Percentiles rank a stretch among this genome's conserved stretches.
Evolutionary conservation across 2,888 invertebrate species (phyloP).

Genomic region (Acrobasis suavella): DNA sequence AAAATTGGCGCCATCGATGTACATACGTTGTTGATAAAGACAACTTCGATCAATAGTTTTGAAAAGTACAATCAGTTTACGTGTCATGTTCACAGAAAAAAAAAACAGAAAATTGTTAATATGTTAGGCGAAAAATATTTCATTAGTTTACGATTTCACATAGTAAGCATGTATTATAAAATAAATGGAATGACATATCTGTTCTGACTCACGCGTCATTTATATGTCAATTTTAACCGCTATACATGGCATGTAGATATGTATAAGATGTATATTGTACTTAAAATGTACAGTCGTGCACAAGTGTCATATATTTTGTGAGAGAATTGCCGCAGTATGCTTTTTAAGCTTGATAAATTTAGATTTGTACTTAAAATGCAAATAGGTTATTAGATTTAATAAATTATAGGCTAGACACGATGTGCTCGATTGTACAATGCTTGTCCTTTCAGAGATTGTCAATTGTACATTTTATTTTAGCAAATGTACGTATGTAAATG

Average conservation of each 20-base stretch:
- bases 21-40: slow-evolving; percentile 39
- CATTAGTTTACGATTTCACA: slow-evolving; percentile 31
- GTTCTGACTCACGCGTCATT: slow-evolving; percentile 42
- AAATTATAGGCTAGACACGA: slow-evolving; percentile 37
- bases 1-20: slow-evolving; percentile 31
- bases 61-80: slow-evolving; percentile 57
- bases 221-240: slow-evolving; percentile 52
- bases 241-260: slow-evolving; percentile 43
- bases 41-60: slow-evolving; percentile 47
- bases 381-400: slow-evolving; percentile 37
- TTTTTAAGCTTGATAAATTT: slow-evolving; percentile 58
- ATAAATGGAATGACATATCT: slow-evolving; percentile 62
- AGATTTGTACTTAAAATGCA: slow-evolving; percentile 57
- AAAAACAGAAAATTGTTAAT: slow-evolving; percentile 37
- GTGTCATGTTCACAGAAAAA: slow-evolving; percentile 47
- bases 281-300: slow-evolving; percentile 59
- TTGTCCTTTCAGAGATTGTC: slow-evolving; percentile 53
- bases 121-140: slow-evolving; percentile 33
- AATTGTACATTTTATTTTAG: slow-evolving; percentile 44
- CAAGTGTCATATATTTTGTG: slow-evolving; percentile 61
- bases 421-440: slow-evolving; percentile 62
- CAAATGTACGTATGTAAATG: slow-evolving; percentile 34
- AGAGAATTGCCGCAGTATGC: slow-evolving; percentile 45
- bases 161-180: slow-evolving; percentile 33
- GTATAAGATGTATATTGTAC: slow-evolving; percentile 42